A percentile compares a stretch with the other conserved stretches of the same genome.
Conservation (phyloP, 2,797 vertebrate genomes). For the Rallus crepitans region DNA sequence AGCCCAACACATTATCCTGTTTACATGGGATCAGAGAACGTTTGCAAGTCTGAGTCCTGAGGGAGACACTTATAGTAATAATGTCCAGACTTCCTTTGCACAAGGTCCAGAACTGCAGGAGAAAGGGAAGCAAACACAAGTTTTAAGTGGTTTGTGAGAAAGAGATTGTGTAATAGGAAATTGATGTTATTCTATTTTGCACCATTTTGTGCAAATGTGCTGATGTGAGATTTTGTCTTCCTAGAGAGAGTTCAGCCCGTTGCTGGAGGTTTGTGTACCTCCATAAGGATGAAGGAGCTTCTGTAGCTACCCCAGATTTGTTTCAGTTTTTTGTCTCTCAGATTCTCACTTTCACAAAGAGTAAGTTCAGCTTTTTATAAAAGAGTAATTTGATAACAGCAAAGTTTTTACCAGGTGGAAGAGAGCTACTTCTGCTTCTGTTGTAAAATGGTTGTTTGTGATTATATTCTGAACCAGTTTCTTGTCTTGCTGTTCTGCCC, state of each 20-base stretch:
- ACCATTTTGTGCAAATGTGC: not conserved
- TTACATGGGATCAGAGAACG: not conserved
- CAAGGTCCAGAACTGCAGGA: not conserved
- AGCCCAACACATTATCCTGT: conserved; percentile 29
- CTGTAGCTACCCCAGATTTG: not conserved
- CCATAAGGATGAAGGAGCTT: not conserved
- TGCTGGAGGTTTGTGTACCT: not conserved
- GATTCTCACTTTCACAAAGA: not conserved
- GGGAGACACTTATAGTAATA: conserved; percentile 8
- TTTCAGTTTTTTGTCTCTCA: not conserved
- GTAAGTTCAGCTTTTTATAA: not conserved
- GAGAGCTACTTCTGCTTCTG: not conserved
- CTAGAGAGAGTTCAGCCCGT: not conserved
- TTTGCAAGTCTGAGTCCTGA: conserved; percentile 20
- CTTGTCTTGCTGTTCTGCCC: not conserved
- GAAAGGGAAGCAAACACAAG: not conserved
- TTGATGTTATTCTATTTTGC: not conserved
- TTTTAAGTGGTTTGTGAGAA: not conserved
- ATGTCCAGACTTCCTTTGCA: conserved; percentile 46
- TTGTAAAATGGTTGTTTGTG: not conserved
- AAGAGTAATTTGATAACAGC: not conserved
- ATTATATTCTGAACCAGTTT: not conserved
- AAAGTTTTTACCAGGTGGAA: not conserved
- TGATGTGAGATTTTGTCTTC: not conserved
- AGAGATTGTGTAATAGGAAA: conserved; percentile 24